Evolutionary conservation across 2,797 vertebrate genomes (phyloP), one percentile per base, ranked within the genome.

Genomic region (Amblyraja radiata): DNA sequence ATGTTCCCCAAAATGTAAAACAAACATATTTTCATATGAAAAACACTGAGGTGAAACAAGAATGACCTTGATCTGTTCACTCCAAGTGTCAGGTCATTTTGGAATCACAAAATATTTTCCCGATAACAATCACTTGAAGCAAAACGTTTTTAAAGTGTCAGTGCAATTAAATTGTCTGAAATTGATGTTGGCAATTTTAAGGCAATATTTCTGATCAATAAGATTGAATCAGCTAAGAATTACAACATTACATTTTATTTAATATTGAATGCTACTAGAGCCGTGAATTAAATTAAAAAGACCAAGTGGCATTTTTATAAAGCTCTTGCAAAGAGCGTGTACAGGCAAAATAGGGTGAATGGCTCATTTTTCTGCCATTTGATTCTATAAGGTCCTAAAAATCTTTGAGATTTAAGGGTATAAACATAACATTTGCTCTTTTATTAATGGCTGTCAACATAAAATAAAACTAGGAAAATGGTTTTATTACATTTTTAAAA

Each of bases 311-410:
- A 83, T 46, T 83, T 54, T 83, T 54, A 9, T 21, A 77, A 28
- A 77, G 74, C 25, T 77, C 23, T 77, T 77, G 25, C 23, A 81
- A 81, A 81, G 79, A 54, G 79, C 36, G 9, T 8, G 18, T 18
- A 18, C 16, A 81, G 39, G 39, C 79, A 54, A 1, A 23, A 23
- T 83, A 23, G 21, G 23, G 7, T 58, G 80, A 83, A 83, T 54
- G 46, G 80, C 8, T 7, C 25, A 39, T 21, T 54, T 83, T 83
- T 58, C 2, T 83, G 21, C 18, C 11, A 58, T 11, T 8, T 58
- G 32, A 80, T 39, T 80, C 36, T 80, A 80, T 80, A 39, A 80
- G 46, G 18, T 54, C 80, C 46, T 83, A n/a, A 86, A 86, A 86
- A n/a, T 7, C n/a, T 77, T 77, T 28, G 25, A 7, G 83, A 63